These are phyloP conservation scores for Lepidocolaptes lacrymiger DNA, from an alignment of 2,797 vertebrate genomes.

Conservation along the genomic window DNA sequence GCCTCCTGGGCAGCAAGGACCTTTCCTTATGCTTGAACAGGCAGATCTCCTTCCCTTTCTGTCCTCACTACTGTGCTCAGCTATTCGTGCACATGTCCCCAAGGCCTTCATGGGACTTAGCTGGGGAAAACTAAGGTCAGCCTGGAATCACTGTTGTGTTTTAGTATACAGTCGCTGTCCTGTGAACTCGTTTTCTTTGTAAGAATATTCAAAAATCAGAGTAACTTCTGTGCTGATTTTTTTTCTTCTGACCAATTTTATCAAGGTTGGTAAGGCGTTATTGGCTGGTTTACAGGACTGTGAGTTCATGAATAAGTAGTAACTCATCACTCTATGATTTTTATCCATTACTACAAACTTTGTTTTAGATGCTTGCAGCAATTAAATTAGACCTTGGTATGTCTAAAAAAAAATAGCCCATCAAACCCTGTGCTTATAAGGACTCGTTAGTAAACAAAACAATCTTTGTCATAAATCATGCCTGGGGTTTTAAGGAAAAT, in stretches of 20 bases:
- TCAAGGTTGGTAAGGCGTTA: constrained; percentile 23
- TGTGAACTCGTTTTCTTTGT: neutral
- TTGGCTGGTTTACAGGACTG: constrained; percentile 48
- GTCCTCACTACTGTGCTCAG: neutral
- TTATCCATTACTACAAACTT: constrained; percentile 59
- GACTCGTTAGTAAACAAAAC: constrained; percentile 68
- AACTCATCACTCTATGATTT: constrained; percentile 51
- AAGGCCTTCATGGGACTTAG: neutral
- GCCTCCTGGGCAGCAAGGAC: constrained; percentile 24
- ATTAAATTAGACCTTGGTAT: constrained; percentile 62
- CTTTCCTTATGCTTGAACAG: constrained; percentile 1
- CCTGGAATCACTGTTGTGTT: neutral
- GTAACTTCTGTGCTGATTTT: neutral
- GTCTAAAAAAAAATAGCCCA: neutral
- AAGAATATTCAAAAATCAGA: neutral
- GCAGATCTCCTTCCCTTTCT: neutral
- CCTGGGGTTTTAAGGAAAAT: constrained; percentile 66
- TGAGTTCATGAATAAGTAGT: constrained; percentile 52
- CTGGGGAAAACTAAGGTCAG: neutral
- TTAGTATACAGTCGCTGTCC: neutral
- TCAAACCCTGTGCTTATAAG: constrained; percentile 48
- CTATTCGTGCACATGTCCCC: neutral
- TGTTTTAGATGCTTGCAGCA: constrained; percentile 58
- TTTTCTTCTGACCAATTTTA: constrained; percentile 27
- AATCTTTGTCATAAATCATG: constrained; percentile 64